Conservation (phyloP, 2,797 vertebrate species). For the Darevskia mixta region DNA sequence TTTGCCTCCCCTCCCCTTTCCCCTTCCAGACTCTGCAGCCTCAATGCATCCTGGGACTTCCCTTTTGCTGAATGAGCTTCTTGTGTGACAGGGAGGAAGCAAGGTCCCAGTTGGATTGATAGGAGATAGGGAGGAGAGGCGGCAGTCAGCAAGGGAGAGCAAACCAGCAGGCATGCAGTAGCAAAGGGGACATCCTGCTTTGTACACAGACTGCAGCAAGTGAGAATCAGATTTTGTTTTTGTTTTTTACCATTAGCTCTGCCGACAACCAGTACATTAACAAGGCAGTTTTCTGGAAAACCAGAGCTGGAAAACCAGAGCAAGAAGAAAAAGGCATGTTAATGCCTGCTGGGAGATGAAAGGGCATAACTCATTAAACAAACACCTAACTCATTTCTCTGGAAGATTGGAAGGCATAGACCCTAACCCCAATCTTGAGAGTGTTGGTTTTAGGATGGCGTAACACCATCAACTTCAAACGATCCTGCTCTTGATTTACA, state of each 20-base stretch:
- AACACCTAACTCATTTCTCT: neutral
- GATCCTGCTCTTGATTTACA: neutral
- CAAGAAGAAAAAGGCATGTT: neutral
- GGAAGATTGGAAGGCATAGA: neutral
- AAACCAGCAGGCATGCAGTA: neutral
- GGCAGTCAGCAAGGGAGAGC: slow-evolving; percentile 70
- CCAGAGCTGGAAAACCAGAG: neutral
- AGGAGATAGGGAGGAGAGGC: slow-evolving; percentile 68
- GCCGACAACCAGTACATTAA: fast-evolving
- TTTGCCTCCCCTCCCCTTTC: neutral
- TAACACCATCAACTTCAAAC: neutral
- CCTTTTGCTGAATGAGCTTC: slow-evolving; percentile 87
- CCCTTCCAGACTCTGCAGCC: slow-evolving; percentile 59
- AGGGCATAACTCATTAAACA: neutral
- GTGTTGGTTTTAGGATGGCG: neutral
- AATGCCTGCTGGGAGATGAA: slow-evolving; percentile 2
- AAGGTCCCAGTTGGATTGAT: slow-evolving; percentile 85
- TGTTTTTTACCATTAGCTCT: neutral
- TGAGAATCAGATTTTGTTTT: no score
- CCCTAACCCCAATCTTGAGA: fast-evolving
- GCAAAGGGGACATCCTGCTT: slow-evolving; percentile 83
- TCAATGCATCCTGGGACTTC: slow-evolving; percentile 83
- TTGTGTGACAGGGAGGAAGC: slow-evolving; percentile 89
- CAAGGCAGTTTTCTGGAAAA: neutral
- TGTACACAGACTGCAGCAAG: no score